phyloP scores from a whole-genome alignment of 1,140 invertebrate species.

The Drosophila pseudoananassae region DNA sequence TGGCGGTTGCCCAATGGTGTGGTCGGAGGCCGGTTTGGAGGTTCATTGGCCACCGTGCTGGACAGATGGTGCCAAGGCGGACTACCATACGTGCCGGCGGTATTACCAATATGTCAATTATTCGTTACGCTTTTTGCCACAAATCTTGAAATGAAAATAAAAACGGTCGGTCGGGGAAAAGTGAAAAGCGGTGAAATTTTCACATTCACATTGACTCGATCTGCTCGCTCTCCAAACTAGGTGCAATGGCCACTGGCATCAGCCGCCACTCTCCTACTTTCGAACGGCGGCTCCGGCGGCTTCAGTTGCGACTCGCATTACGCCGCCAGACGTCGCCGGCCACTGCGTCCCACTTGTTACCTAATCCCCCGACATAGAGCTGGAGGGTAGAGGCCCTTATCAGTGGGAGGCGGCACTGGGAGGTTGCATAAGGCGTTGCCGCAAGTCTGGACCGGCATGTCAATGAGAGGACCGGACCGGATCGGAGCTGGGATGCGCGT shows the following conservation, averaged over 20 bases:
- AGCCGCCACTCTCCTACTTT: slow-evolving; percentile 59
- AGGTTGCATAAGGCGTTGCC: slow-evolving; percentile 53
- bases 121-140: slow-evolving; percentile 56
- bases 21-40: slow-evolving; percentile 2
- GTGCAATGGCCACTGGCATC: slow-evolving; percentile 55
- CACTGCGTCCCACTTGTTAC: slow-evolving; percentile 52
- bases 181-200: slow-evolving; percentile 82
- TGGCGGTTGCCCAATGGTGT: background rate
- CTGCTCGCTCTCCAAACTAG: slow-evolving; percentile 59
- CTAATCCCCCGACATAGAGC: slow-evolving; percentile 41
- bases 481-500: slow-evolving; percentile 42
- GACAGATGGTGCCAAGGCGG: slow-evolving; percentile 35
- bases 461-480: slow-evolving; percentile 56
- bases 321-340: slow-evolving; percentile 39
- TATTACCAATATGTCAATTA: slow-evolving; percentile 67
- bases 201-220: slow-evolving; percentile 77
- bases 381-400: slow-evolving; percentile 25
- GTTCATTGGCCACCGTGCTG: slow-evolving; percentile 39
- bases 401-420: slow-evolving; percentile 18
- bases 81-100: slow-evolving; percentile 28
- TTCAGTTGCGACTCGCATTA: slow-evolving; percentile 51
- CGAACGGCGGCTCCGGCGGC: slow-evolving; percentile 43
- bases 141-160: slow-evolving; percentile 30
- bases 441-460: slow-evolving; percentile 57
- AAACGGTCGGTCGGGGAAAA: slow-evolving; percentile 59